A percentile compares a stretch with the other conserved stretches of the same genome.
Evolutionary conservation across 1,140 invertebrate species (phyloP).

Genomic region (Ectropis grisescens): DNA sequence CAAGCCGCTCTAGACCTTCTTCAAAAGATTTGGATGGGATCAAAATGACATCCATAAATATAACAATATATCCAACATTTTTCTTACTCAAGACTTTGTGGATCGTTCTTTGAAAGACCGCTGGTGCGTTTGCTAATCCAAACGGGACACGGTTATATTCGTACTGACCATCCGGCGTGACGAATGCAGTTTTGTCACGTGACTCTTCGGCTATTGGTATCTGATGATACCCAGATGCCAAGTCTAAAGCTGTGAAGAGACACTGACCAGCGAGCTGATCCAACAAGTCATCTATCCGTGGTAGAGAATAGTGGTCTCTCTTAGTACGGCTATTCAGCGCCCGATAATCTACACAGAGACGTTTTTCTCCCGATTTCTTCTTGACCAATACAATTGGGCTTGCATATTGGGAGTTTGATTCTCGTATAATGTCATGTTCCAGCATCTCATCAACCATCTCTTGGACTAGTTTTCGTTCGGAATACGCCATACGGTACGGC

Average conservation of each 20-base stretch:
- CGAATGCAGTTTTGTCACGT: slow-evolving; percentile 3
- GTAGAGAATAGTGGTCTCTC: slow-evolving; percentile 5
- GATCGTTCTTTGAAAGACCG: slow-evolving; percentile 6
- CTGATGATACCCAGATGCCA: slow-evolving; percentile 2
- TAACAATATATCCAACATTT: slow-evolving; percentile 5
- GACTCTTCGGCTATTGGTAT: slow-evolving; percentile 3
- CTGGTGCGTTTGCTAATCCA: slow-evolving; percentile 7
- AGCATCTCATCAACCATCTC: slow-evolving; percentile 6
- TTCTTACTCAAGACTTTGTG: slow-evolving; percentile 6
- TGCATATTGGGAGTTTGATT: slow-evolving; percentile 6
- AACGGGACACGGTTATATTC: slow-evolving; percentile 6
- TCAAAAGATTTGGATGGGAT: slow-evolving; percentile 8
- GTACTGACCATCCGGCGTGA: slow-evolving; percentile 1
- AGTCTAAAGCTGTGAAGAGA: slow-evolving; percentile 3
- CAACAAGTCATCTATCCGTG: slow-evolving; percentile 4
- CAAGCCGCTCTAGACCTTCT: slow-evolving; percentile 5
- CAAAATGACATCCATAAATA: slow-evolving; percentile 13
- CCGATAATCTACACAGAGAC: slow-evolving; percentile 5
- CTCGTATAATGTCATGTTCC: slow-evolving; percentile 1
- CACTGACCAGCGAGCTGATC: slow-evolving; percentile 2
- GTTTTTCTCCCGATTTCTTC: slow-evolving; percentile 6
- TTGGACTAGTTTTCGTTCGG: slow-evolving; percentile 3
- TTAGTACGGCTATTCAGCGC: slow-evolving; percentile 4
- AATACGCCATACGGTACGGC: slow-evolving; percentile 7
- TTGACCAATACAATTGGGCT: slow-evolving; percentile 5